phyloP scores from a whole-genome alignment of 2,888 invertebrate genomes.

The Ophraella communa region DNA sequence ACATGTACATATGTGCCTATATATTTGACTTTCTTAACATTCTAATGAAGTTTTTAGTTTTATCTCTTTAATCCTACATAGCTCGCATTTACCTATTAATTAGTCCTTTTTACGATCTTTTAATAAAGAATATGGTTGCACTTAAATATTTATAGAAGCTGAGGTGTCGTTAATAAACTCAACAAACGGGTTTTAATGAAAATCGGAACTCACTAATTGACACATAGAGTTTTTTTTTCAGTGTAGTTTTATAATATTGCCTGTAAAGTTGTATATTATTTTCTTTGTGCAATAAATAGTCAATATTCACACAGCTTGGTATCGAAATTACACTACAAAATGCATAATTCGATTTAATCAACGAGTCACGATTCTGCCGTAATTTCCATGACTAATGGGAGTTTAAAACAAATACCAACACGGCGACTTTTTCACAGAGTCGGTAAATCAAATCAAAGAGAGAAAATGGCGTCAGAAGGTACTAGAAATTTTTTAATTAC shows the following conservation, averaged over 20 bases:
- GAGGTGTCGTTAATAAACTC: no score
- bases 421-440: conserved; percentile 15
- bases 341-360: conserved; percentile 20
- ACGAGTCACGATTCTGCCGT: conserved; percentile 14
- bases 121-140: no score
- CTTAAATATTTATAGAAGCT: no score
- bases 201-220: no score
- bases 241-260: background rate
- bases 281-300: background rate
- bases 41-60: no score
- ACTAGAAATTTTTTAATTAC: conserved; percentile 24
- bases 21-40: no score
- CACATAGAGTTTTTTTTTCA: background rate
- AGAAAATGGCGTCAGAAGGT: conserved; percentile 12
- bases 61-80: no score
- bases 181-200: no score
- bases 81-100: no score
- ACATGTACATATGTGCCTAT: no score
- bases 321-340: conserved; percentile 16
- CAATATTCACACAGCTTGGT: conserved; percentile 14
- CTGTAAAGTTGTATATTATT: background rate
- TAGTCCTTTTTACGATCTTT: no score
- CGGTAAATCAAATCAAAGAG: conserved; percentile 14
- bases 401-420: conserved; percentile 17
- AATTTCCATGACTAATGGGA: conserved; percentile 17